Base-by-base conservation (phyloP, 2,113 vertebrate species). In the Malaclemys terrapin region DNA sequence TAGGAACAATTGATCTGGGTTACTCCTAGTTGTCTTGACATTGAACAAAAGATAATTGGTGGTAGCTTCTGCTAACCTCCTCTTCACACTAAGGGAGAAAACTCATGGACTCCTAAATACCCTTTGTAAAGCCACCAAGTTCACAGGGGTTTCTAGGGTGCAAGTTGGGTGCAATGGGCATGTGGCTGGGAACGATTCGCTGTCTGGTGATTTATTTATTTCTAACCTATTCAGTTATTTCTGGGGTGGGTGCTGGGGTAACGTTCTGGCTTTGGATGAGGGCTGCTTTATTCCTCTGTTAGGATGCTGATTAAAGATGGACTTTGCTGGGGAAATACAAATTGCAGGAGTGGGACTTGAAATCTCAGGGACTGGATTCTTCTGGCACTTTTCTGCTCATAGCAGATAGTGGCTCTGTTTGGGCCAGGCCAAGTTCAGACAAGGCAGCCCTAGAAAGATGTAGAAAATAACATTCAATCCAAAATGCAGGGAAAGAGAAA, bases 291-390 rank as follows among this genome's bases (percentile, higher is more conserved):
- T 97, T 88, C 4, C 0, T 1, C 17, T 52, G 20, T 59, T 93
- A 11, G 54, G 3, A 72, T 88, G 29, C 49, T 89, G 80, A 49
- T n/a, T 87, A 85, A 93, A 81, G 52, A 31, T 16, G n/a, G 45
- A 54, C 5, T 69, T 47, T 80, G 84, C 35, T 38, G 62, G 62
- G 47, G 29, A 86, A 87, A 47, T 42, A 25, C 49, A 92, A 52
- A 31, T 27, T 82, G 81, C 14, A 53, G 83, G 52, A 92, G 56
- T 0, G 0, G 24, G 57, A 35, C 0, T 19, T 7, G 14, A 45
- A 38, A 81, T 91, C n/a, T 53, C 87, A 52, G 53, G 0, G 0
- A 35, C 2, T 3, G 11, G 57, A 93, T 76, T 80, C 25, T 42
- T 82, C 54, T 62, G 78, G n/a, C 54, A 29, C 53, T 54, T 93